These are phyloP conservation scores for Delphinapterus leucas DNA, from an alignment of 2,113 vertebrate species.

Conservation along the genomic window DNA sequence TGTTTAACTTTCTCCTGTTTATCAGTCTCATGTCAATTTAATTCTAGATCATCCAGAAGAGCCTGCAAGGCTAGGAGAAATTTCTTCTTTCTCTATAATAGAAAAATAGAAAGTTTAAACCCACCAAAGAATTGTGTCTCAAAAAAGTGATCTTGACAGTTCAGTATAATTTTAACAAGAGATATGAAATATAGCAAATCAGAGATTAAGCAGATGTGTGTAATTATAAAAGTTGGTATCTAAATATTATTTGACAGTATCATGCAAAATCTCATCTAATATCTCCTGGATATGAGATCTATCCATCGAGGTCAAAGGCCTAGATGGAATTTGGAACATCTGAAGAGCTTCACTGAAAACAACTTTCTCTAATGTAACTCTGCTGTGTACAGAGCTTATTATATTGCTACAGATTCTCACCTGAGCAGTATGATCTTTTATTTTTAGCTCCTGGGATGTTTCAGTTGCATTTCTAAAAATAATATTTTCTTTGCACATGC, in stretches of 20 bases:
- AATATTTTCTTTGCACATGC: constrained; percentile 59
- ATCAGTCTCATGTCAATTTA: not conserved
- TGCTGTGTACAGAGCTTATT: not conserved
- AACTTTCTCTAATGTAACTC: not conserved
- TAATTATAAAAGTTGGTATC: not conserved
- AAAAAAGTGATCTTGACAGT: not conserved
- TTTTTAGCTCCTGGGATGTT: constrained; percentile 65
- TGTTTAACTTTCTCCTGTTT: not conserved
- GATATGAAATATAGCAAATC: not conserved
- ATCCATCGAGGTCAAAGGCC: not conserved
- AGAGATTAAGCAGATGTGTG: not conserved
- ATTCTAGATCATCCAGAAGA: not conserved
- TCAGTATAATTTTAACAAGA: not conserved
- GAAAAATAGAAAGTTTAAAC: not conserved
- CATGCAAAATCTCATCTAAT: not conserved
- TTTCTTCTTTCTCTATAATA: not conserved
- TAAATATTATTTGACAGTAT: not conserved
- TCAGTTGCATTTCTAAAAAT: constrained; percentile 70
- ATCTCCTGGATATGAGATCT: not conserved
- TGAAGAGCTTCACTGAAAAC: not conserved
- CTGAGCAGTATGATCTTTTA: constrained; percentile 55
- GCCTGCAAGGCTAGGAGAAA: not conserved
- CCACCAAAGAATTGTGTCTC: not conserved
- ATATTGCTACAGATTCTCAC: constrained; percentile 11
- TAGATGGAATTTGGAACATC: not conserved